Base-by-base conservation (phyloP, 2,113 vertebrate genomes). In the Noturus placidus region DNA sequence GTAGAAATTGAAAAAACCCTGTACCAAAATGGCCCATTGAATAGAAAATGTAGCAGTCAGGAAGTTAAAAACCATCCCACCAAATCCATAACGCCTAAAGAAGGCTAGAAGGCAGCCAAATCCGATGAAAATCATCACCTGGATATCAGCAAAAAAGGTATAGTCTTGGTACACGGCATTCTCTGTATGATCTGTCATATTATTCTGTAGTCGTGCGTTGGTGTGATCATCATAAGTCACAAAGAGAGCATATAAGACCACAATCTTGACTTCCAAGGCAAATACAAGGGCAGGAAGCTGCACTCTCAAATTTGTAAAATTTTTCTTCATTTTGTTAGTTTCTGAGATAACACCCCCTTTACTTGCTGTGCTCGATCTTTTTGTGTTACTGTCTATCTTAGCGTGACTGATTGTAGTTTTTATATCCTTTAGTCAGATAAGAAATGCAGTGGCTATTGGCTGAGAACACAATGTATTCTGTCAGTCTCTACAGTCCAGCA, bases 61-160 rank as follows among this genome's bases (percentile, higher is more conserved):
- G 90, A 97, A 97, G 87, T 96, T 97, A 86, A 96, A 95, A 74
- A 93, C 94, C 86, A 97, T 94, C 2, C 94, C 95, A 0, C 96
- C 94, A 87, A 97, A 93, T 20, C 96, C 95, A 0, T 97, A 97
- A 54, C 52, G 90, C 11, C 95, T 94, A 72, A 96, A 94, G 83
- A 97, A 97, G 0, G 95, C 92, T 91, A 97, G 91, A n/a, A 97
- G 91, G 80, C 96, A 96, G 4, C 96, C 96, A 59, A 97, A 93
- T 13, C 96, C 97, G 9, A 96, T 91, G 88, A 96, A 95, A 88
- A 97, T 94, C 96, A 97, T 97, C 90, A 97, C 92, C 89, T 97
- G 96, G 81, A 96, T 94, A 89, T 97, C 96, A 57, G 94, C 92
- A 88, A 97, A 97, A 89, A 96, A 74, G 2, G 95, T 93, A 83